Evolutionary conservation across 2,113 vertebrate species (phyloP).

Genomic region (Balaeniceps rex): DNA sequence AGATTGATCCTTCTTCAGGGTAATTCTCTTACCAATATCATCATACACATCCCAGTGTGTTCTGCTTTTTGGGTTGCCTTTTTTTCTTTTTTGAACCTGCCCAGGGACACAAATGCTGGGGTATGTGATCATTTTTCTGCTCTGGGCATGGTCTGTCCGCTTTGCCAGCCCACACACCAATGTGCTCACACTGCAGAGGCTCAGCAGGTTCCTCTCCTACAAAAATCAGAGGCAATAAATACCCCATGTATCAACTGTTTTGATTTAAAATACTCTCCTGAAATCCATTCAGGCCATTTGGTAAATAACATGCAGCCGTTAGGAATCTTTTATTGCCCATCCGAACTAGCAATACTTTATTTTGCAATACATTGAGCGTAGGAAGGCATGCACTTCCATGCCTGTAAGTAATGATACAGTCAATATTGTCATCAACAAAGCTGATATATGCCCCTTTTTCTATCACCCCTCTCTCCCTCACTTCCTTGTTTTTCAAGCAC

Average conservation of each 20-base stretch:
- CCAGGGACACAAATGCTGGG: not conserved
- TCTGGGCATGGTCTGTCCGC: not conserved
- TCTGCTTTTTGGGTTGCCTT: not conserved
- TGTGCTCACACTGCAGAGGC: not conserved
- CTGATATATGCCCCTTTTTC: not conserved
- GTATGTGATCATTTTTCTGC: not conserved
- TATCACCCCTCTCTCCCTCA: not conserved
- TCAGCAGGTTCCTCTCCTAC: not conserved
- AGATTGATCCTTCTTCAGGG: not conserved
- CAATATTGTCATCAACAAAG: not conserved
- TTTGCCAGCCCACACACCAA: not conserved
- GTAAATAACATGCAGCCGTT: not conserved
- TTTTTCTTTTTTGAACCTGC: not conserved
- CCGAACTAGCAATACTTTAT: not conserved
- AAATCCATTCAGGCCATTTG: not conserved
- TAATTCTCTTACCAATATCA: not conserved
- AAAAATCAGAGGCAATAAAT: not conserved
- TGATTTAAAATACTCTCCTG: not conserved
- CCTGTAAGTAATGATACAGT: not conserved
- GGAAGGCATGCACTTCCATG: not conserved
- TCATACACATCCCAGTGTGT: accelerated
- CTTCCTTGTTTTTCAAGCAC: not conserved
- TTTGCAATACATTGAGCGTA: not conserved
- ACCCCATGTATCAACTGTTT: not conserved
- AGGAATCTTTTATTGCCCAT: not conserved